Evolutionary conservation across 2,113 vertebrate genomes (phyloP).

Genomic region (Rhipidura dahli): DNA sequence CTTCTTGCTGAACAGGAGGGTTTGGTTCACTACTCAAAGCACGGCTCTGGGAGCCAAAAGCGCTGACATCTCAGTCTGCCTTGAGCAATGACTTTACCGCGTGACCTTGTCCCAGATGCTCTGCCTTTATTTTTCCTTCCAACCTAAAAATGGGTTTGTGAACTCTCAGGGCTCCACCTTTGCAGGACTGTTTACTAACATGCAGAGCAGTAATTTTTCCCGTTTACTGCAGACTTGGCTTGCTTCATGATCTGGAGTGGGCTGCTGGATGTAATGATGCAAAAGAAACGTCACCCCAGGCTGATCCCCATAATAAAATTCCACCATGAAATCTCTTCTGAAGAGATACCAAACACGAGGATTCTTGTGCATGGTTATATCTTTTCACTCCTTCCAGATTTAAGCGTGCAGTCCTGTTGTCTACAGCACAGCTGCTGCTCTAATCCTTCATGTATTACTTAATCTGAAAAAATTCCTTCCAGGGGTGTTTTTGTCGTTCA

Average conservation of each 20-base stretch:
- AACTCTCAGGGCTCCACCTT: not conserved
- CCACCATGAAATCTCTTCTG: not conserved
- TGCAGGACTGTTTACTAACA: not conserved
- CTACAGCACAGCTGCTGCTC: not conserved
- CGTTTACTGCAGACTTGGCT: not conserved
- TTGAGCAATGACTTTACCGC: not conserved
- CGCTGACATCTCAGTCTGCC: constrained; percentile 21
- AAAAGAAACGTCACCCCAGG: not conserved
- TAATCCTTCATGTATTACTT: not conserved
- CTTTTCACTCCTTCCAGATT: not conserved
- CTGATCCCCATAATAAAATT: not conserved
- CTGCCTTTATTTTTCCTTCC: not conserved
- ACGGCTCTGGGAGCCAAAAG: not conserved
- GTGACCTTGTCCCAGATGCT: constrained; percentile 16
- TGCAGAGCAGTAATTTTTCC: not conserved
- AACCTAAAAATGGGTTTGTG: not conserved
- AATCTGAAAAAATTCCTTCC: constrained; percentile 8
- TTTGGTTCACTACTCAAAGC: constrained; percentile 35
- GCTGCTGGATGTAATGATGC: not conserved
- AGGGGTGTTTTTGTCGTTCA: not conserved
- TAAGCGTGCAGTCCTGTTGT: not conserved
- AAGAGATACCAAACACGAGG: not conserved
- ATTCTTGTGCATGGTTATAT: not conserved
- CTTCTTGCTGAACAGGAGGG: constrained; percentile 5
- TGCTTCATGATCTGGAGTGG: not conserved